A percentile compares a stretch with the other conserved stretches of the same genome.
Conservation (phyloP, 1,140 invertebrate species). For the Zeugodacus cucurbitae region DNA sequence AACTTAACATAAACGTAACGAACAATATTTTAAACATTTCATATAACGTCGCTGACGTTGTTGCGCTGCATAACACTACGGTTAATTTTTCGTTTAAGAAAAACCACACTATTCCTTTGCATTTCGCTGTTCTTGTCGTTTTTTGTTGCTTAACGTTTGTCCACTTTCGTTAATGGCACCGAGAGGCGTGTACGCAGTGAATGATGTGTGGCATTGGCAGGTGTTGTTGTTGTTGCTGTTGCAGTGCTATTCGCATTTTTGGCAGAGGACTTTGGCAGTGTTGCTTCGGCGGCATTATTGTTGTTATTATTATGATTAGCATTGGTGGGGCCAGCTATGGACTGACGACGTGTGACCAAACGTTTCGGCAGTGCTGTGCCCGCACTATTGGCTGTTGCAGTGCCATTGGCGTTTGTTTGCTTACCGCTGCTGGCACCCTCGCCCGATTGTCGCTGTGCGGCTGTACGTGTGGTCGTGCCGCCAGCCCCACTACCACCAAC, state of each 20-base stretch:
- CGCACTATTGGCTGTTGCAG: not conserved
- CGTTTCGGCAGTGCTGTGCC: conserved; percentile 39
- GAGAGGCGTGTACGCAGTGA: conserved; percentile 59
- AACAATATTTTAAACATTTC: conserved; percentile 1
- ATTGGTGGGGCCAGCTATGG: conserved; percentile 29
- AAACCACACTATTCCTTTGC: not conserved
- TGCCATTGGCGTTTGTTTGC: too few species aligned
- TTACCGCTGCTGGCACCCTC: not conserved
- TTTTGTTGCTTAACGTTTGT: not conserved
- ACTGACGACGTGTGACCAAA: conserved; percentile 43
- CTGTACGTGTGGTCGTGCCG: conserved; percentile 11
- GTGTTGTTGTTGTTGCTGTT: not conserved
- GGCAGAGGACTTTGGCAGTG: not conserved
- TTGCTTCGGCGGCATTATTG: not conserved
- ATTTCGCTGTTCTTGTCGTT: not conserved
- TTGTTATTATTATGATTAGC: conserved; percentile 6
- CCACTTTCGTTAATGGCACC: conserved; percentile 47
- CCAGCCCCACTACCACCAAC: not conserved
- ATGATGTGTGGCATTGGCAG: conserved; percentile 43
- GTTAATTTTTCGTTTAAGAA: not conserved
- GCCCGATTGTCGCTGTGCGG: not conserved
- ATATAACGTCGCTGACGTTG: not conserved
- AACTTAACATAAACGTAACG: conserved; percentile 36
- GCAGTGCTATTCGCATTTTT: not conserved
- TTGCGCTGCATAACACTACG: not conserved